A percentile compares a stretch with the other conserved stretches of the same genome.
These are phyloP conservation scores for Epizoanthus stellaris DNA, from an alignment of 92 coral and sea anemone genomes.

Conservation along the genomic window DNA sequence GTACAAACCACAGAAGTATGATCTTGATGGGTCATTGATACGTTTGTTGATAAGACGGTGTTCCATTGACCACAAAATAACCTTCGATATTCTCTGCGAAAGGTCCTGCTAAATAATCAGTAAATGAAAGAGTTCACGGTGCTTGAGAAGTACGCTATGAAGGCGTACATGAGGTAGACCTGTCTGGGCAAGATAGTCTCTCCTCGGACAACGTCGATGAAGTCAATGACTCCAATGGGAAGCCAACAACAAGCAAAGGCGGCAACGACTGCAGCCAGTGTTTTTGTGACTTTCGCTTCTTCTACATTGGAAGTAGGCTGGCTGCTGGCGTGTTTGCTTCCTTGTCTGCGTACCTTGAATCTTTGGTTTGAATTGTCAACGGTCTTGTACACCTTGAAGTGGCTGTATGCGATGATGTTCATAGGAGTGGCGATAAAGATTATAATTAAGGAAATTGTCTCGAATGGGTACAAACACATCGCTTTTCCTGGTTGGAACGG, in stretches of 20 bases:
- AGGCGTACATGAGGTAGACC: constrained; percentile 64
- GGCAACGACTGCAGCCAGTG: constrained; percentile 65
- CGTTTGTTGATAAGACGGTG: not conserved
- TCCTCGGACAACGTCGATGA: constrained; percentile 62
- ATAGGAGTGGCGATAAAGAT: constrained; percentile 33
- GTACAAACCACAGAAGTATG: not conserved
- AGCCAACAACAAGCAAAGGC: constrained; percentile 75
- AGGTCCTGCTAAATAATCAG: no score
- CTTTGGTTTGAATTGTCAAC: constrained; percentile 42
- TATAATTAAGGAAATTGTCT: not conserved
- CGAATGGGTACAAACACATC: constrained; percentile 51
- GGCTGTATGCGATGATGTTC: not conserved
- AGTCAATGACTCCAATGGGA: constrained; percentile 66
- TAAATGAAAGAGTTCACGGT: constrained; percentile 57
- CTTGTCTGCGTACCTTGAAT: constrained; percentile 23
- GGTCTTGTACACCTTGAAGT: constrained; percentile 31
- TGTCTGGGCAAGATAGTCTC: constrained; percentile 53
- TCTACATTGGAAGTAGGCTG: no score
- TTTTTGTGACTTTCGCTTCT: constrained; percentile 71
- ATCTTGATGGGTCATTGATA: constrained; percentile 8
- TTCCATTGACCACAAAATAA: constrained; percentile 14
- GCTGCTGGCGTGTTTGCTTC: not conserved
- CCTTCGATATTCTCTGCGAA: no score
- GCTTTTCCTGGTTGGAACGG: constrained; percentile 46
- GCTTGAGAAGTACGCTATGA: constrained; percentile 62